phyloP scores from a whole-genome alignment of 1,140 invertebrate species.

The Acromyrmex charruanus region DNA sequence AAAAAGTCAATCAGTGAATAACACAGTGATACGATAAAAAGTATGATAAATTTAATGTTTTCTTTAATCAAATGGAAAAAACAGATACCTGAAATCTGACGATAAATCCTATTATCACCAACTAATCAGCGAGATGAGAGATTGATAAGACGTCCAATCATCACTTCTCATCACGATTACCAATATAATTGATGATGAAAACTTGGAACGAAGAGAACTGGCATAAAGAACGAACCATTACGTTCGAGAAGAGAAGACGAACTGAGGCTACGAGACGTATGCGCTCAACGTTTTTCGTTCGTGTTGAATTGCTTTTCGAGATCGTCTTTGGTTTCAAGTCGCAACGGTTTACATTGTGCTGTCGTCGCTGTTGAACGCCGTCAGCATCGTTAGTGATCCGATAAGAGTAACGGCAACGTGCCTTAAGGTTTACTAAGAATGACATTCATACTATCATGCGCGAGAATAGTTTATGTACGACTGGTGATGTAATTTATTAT shows the following conservation, averaged over 20 bases:
- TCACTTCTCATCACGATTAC: not conserved
- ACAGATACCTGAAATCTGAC: conserved; percentile 26
- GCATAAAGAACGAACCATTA: conserved; percentile 35
- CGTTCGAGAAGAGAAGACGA: conserved; percentile 36
- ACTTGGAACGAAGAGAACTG: not conserved
- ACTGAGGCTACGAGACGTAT: conserved; percentile 46
- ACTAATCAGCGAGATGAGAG: not conserved
- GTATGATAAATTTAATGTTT: no score
- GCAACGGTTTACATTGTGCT: conserved; percentile 29
- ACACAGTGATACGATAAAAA: not conserved
- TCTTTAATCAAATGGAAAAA: not conserved
- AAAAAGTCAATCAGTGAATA: conserved; percentile 19
- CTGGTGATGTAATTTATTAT: not conserved
- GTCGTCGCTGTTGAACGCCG: conserved; percentile 59
- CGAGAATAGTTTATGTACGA: conserved; percentile 5
- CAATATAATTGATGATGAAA: not conserved
- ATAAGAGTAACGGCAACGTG: conserved; percentile 54
- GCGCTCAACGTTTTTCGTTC: conserved; percentile 49
- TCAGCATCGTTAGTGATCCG: conserved; percentile 72
- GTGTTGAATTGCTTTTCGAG: conserved; percentile 61
- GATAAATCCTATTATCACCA: not conserved
- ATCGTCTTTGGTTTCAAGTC: conserved; percentile 74
- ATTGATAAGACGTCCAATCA: not conserved
- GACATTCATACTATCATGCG: not conserved
- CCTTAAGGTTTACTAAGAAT: conserved; percentile 36